phyloP scores from a whole-genome alignment of 2,888 invertebrate genomes.

The Philonicus albiceps region DNA sequence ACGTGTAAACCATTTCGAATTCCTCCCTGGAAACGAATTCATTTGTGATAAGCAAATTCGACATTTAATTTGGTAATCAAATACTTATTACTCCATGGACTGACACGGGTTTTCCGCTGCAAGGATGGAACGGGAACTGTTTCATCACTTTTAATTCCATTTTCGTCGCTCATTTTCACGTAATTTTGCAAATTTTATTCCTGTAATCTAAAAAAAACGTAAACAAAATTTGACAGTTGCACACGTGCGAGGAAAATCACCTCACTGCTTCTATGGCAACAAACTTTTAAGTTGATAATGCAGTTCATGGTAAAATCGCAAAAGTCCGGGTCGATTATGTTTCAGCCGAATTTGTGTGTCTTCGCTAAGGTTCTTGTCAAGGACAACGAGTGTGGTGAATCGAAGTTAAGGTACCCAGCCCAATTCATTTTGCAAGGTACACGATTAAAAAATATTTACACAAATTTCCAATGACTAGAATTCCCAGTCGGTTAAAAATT shows the following conservation, averaged over 20 bases:
- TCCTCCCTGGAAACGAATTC: slow-evolving; percentile 52
- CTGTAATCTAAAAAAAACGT: background rate
- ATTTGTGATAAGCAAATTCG: background rate
- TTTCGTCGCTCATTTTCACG: background rate
- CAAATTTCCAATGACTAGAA: no score
- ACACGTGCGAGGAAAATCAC: background rate
- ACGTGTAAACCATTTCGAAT: slow-evolving; percentile 57
- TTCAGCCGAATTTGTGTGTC: no score
- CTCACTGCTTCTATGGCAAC: background rate
- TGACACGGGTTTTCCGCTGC: slow-evolving; percentile 57
- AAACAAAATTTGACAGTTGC: background rate
- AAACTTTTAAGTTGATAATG: background rate
- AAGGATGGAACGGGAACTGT: no score
- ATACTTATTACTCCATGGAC: slow-evolving; percentile 60
- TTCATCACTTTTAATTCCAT: background rate
- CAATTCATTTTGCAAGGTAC: no score
- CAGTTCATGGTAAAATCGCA: background rate
- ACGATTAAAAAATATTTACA: background rate
- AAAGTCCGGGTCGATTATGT: no score
- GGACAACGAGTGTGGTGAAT: no score
- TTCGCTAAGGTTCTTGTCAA: no score
- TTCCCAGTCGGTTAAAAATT: no score
- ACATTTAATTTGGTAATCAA: slow-evolving; percentile 40
- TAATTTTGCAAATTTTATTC: background rate
- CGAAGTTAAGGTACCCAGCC: no score